A percentile compares a stretch with the other conserved stretches of the same genome.
These are phyloP conservation scores for Furcifer pardalis DNA, from an alignment of 2,797 vertebrate genomes.

Conservation along the genomic window DNA sequence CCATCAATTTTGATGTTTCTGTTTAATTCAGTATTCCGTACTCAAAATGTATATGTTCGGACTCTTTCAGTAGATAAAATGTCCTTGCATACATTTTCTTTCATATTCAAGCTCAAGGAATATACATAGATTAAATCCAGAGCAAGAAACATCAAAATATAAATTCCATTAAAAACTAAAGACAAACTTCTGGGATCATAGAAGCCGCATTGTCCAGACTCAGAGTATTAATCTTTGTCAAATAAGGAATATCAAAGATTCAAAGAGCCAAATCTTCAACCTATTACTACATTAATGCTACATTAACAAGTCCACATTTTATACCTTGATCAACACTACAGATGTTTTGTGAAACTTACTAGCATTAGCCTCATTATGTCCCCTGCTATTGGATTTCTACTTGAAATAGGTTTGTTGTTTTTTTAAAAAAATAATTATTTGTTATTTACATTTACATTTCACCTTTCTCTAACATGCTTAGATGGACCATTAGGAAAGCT, in stretches of 20 bases:
- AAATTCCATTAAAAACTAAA: neutral
- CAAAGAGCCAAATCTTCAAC: too few relatives aligned
- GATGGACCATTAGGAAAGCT: too few relatives aligned
- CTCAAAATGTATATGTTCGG: neutral
- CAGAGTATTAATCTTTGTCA: too few relatives aligned
- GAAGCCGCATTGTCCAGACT: neutral
- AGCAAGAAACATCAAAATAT: neutral
- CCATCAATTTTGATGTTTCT: neutral
- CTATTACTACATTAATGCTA: neutral
- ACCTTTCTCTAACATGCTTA: too few relatives aligned
- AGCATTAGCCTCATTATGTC: neutral
- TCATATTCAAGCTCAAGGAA: neutral
- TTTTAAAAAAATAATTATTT: too few relatives aligned
- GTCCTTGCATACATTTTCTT: neutral
- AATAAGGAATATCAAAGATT: too few relatives aligned
- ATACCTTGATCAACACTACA: neutral
- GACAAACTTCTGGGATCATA: neutral
- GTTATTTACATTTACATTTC: too few relatives aligned
- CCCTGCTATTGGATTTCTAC: neutral
- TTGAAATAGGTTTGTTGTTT: too few relatives aligned
- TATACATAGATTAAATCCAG: neutral
- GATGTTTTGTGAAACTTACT: neutral
- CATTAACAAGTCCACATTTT: neutral
- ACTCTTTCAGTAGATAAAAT: neutral
- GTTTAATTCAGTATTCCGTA: neutral